Evolutionary conservation across 1,140 invertebrate genomes (phyloP).

Genomic region (Popillia japonica): DNA sequence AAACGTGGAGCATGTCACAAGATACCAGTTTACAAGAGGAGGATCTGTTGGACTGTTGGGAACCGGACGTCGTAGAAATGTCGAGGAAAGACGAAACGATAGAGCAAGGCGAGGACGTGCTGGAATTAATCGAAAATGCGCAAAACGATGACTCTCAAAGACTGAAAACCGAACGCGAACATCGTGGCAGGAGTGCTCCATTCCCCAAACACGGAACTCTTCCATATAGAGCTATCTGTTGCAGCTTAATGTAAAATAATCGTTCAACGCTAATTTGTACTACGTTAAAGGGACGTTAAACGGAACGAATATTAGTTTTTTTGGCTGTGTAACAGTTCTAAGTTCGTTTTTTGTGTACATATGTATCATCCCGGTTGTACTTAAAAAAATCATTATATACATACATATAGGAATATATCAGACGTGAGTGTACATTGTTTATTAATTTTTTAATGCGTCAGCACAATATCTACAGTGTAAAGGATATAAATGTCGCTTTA

Average conservation of each 20-base stretch:
- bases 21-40: slow-evolving; percentile 42
- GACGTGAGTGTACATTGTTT: background rate
- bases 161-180: slow-evolving; percentile 51
- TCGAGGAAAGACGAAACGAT: background rate
- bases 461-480: background rate
- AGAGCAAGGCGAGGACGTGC: slow-evolving; percentile 50
- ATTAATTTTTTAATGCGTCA: background rate
- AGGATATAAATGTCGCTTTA: too few species aligned
- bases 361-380: background rate
- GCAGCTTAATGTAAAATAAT: slow-evolving; percentile 53
- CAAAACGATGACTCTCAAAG: slow-evolving; percentile 50
- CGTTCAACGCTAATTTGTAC: slow-evolving; percentile 36
- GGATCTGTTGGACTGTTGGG: slow-evolving; percentile 47
- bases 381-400: background rate
- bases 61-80: slow-evolving; percentile 19
- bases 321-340: slow-evolving; percentile 4
- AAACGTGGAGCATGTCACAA: slow-evolving; percentile 45
- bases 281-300: slow-evolving; percentile 37
- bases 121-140: slow-evolving; percentile 57
- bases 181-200: slow-evolving; percentile 41
- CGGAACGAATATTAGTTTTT: slow-evolving; percentile 19
- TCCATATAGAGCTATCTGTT: slow-evolving; percentile 57
- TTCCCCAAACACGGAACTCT: slow-evolving; percentile 49
- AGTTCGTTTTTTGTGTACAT: slow-evolving; percentile 2
- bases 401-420: background rate